Evolutionary conservation across 2,113 vertebrate genomes (phyloP), one percentile per base, ranked within the genome.

Genomic region (Thomomys bottae): DNA sequence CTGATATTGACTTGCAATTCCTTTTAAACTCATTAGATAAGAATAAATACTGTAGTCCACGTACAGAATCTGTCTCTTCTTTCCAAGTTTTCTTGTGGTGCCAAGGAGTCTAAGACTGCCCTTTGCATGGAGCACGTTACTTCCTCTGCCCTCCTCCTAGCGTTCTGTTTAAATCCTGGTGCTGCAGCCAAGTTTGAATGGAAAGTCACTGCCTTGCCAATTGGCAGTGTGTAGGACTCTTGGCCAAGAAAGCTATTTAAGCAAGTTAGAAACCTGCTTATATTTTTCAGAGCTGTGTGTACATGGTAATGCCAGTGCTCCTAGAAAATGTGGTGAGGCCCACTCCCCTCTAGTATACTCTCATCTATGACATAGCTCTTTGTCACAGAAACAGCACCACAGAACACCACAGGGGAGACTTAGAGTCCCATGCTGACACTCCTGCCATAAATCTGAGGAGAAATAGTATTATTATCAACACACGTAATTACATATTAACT

Each of bases 151-250:
- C 40, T 94, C 24, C 92, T 88, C 78, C 54, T 38, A 77, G 63
- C 79, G 91, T 96, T 96, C 81, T 85, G 73, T 94, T 94, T 89
- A 94, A 95, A 92, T 80, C 38, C 20, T 38, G 49, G 40, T 91
- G 40, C 23, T 17, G 6, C 75, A 94, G 95, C 94, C 93, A 96
- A 95, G 76, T 94, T 90, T 90, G 90, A 95, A 68, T 95, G 95
- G 95, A 96, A 96, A 96, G 84, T 96, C 71, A 86, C 84, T 91
- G n/a, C 28, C 59, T 71, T 95, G 96, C 96, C 92, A 94, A 77
- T 90, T 96, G 94, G 90, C 85, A 34, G 90, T 26, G 73, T 88
- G 73, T 4, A 63, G 88, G 75, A 93, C 71, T 94, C 84, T 94
- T 93, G 92, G 90, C 72, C 93, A 96, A 94, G 95, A 91, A 89